Conservation (phyloP, 2,888 invertebrate species). For the Chrysomela aeneicollis region DNA sequence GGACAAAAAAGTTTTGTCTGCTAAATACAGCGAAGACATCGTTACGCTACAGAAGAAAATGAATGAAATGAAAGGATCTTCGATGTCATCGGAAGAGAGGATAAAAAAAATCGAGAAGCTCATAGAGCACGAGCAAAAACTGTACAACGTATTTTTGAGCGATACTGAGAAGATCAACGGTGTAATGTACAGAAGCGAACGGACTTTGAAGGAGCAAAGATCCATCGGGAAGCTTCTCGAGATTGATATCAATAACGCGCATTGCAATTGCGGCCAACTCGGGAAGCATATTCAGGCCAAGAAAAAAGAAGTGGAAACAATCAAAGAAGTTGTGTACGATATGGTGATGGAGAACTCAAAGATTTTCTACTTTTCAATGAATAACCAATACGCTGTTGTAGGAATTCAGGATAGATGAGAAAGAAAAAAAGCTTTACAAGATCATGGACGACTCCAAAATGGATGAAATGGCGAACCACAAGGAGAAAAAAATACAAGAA, state of each 20-base stretch:
- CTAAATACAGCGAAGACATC: slow-evolving; percentile 44
- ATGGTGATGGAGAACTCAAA: slow-evolving; percentile 62
- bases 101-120: slow-evolving; percentile 69
- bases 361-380: not conserved
- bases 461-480: slow-evolving; percentile 50
- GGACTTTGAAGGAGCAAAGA: slow-evolving; percentile 42
- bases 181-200: slow-evolving; percentile 38
- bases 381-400: slow-evolving; percentile 16
- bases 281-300: slow-evolving; percentile 61
- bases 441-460: slow-evolving; percentile 54
- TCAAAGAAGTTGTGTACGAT: slow-evolving; percentile 69
- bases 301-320: slow-evolving; percentile 63
- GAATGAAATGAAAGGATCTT: slow-evolving; percentile 63
- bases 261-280: slow-evolving; percentile 64
- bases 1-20: slow-evolving; percentile 43
- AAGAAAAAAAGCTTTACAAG: slow-evolving; percentile 59
- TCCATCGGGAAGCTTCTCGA: slow-evolving; percentile 55
- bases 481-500: slow-evolving; percentile 60
- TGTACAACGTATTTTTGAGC: slow-evolving; percentile 35
- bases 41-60: slow-evolving; percentile 62
- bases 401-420: slow-evolving; percentile 59
- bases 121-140: slow-evolving; percentile 65
- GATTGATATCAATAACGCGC: slow-evolving; percentile 64
- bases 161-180: slow-evolving; percentile 46
- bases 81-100: slow-evolving; percentile 62